phyloP scores from a whole-genome alignment of 2,888 invertebrate species.

The Hedychridium roseum region DNA sequence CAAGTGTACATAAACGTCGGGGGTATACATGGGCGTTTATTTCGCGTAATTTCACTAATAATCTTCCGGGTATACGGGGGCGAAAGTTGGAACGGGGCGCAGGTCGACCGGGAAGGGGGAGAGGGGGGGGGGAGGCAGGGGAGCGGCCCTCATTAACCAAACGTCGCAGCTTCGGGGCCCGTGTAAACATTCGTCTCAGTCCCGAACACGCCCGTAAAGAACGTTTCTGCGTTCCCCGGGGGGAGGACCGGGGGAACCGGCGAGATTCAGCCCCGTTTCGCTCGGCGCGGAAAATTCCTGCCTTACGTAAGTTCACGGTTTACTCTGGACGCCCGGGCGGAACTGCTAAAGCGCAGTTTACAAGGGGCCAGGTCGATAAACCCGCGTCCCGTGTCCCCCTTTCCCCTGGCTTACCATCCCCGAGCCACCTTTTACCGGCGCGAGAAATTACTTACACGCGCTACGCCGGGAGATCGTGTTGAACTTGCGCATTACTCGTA shows the following conservation, averaged over 20 bases:
- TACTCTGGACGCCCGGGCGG: constrained; percentile 1
- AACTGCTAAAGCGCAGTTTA: background rate
- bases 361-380: no score
- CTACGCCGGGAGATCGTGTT: no score
- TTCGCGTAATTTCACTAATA: constrained; percentile 27
- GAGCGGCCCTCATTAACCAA: constrained; percentile 15
- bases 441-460: no score
- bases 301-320: constrained; percentile 18
- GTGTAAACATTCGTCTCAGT: constrained; percentile 13
- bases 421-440: no score
- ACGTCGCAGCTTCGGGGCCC: constrained; percentile 7
- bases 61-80: constrained; percentile 6
- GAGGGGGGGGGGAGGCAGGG: no score
- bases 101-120: constrained; percentile 11
- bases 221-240: constrained; percentile 6
- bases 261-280: no score
- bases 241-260: no score
- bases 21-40: no score
- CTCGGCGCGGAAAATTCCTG: constrained; percentile 15
- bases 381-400: no score
- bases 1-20: no score
- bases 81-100: background rate
- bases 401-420: no score
- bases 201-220: background rate
- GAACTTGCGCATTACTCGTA: no score